phyloP scores from a whole-genome alignment of 1,140 invertebrate genomes.

The Drosophila mojavensis region DNA sequence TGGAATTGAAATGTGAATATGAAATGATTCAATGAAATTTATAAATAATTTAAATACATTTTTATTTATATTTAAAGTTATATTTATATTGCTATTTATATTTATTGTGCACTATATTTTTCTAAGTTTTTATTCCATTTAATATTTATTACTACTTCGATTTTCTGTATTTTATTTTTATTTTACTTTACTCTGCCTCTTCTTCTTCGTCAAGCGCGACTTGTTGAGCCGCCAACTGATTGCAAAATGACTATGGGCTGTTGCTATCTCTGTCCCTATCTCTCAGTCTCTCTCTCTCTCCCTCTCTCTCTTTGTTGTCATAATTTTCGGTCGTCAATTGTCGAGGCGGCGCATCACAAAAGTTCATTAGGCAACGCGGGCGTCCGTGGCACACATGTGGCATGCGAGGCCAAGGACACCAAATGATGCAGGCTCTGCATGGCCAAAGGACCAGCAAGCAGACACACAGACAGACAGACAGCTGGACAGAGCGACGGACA shows the following conservation, averaged over 20 bases:
- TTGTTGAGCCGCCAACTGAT: constrained; percentile 39
- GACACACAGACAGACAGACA: constrained; percentile 1
- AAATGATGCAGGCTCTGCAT: constrained; percentile 1
- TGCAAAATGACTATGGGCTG: constrained; percentile 35
- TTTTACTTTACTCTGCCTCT: background rate
- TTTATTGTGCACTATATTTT: too few species aligned
- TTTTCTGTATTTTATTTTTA: background rate
- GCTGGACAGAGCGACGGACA: background rate
- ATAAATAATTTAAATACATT: too few species aligned
- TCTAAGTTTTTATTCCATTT: too few species aligned
- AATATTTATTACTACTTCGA: too few species aligned
- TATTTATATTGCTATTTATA: too few species aligned
- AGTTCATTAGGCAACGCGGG: constrained; percentile 61
- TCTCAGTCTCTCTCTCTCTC: too few species aligned
- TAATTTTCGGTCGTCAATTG: constrained; percentile 56
- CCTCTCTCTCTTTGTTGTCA: constrained; percentile 2
- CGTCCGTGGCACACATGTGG: constrained; percentile 60
- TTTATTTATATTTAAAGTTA: too few species aligned
- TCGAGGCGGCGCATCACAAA: constrained; percentile 34
- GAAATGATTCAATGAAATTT: too few species aligned
- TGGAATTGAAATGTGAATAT: too few species aligned
- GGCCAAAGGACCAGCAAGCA: background rate
- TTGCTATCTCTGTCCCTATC: too few species aligned
- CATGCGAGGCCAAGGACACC: constrained; percentile 39
- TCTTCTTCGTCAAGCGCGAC: constrained; percentile 9